Percentiles rank a stretch among this genome's conserved stretches.
Conservation (phyloP, 2,113 vertebrate species). For the Desmodus rotundus region DNA sequence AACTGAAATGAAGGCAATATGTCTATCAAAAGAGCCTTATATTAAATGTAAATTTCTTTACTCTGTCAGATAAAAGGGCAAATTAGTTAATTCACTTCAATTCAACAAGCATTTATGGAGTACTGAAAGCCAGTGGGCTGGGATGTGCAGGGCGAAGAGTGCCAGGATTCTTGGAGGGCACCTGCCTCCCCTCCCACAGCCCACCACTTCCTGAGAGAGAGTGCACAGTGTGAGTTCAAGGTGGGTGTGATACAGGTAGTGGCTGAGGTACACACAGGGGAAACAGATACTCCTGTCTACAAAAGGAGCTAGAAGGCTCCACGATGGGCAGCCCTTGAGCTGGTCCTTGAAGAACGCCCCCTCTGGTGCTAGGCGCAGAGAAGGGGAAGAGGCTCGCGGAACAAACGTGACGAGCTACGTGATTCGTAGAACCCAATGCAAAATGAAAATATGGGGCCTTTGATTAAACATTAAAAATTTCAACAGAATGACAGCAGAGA, state of each 20-base stretch:
- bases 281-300: fast-evolving
- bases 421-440: background rate
- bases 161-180: background rate
- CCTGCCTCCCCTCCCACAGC: background rate
- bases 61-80: constrained; percentile 65
- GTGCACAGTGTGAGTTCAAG: fast-evolving
- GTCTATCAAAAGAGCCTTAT: constrained; percentile 59
- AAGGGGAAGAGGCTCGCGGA: background rate
- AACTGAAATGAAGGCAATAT: constrained; percentile 49
- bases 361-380: background rate
- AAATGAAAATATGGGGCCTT: background rate
- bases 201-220: background rate
- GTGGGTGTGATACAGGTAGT: background rate
- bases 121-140: background rate
- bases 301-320: background rate
- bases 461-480: background rate
- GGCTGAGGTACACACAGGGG: background rate
- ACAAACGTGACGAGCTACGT: background rate
- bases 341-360: background rate
- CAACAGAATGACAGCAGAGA: background rate
- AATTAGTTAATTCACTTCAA: constrained; percentile 68
- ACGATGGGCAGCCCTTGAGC: background rate
- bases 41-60: constrained; percentile 63
- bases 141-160: background rate
- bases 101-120: constrained; percentile 46